phyloP scores from a whole-genome alignment of 2,888 invertebrate species.

The Cheilosia urbana region DNA sequence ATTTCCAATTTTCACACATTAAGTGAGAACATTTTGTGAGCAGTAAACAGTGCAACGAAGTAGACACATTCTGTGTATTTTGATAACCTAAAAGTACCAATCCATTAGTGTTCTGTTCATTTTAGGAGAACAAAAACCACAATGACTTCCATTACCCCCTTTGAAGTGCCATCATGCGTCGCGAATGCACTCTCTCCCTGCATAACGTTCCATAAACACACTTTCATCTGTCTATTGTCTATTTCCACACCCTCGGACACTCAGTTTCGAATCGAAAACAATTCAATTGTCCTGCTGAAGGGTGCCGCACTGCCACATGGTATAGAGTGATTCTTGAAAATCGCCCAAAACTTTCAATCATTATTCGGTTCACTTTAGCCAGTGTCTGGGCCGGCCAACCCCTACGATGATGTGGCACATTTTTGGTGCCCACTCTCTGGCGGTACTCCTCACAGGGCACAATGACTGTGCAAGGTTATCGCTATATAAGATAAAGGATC shows the following conservation, averaged over 20 bases:
- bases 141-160: not conserved
- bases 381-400: constrained; percentile 15
- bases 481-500: constrained; percentile 8
- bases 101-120: not conserved
- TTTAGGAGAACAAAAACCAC: not conserved
- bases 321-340: constrained; percentile 63
- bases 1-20: too few relatives aligned
- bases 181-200: constrained; percentile 47
- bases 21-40: too few relatives aligned
- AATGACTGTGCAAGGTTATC: constrained; percentile 57
- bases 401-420: constrained; percentile 67
- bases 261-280: constrained; percentile 46
- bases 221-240: constrained; percentile 44
- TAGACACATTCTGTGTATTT: too few relatives aligned
- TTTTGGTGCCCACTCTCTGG: constrained; percentile 20
- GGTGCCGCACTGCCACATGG: constrained; percentile 42
- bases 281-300: constrained; percentile 49
- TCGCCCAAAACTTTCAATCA: constrained; percentile 28
- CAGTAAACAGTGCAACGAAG: too few relatives aligned
- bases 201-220: constrained; percentile 5
- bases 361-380: constrained; percentile 13
- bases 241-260: constrained; percentile 14
- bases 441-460: constrained; percentile 50
- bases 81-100: not conserved
- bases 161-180: constrained; percentile 41